These are phyloP conservation scores for Ceriagrion tenellum DNA, from an alignment of 2,888 invertebrate species.

Conservation along the genomic window DNA sequence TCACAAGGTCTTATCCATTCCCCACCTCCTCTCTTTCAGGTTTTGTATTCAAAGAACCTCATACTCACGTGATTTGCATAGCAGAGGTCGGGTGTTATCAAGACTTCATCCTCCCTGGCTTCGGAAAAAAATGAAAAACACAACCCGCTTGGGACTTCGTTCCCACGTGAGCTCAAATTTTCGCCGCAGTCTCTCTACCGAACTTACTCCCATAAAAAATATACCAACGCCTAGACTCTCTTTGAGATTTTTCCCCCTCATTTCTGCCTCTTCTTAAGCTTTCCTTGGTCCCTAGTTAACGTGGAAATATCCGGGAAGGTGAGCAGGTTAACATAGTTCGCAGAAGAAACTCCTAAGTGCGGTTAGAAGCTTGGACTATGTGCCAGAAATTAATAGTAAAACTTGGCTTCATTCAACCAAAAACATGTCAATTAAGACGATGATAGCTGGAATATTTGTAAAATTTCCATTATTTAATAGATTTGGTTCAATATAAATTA, in stretches of 20 bases:
- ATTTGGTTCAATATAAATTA: too few relatives aligned
- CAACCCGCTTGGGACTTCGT: background rate
- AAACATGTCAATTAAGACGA: too few relatives aligned
- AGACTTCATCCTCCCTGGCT: background rate
- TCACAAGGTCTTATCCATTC: background rate
- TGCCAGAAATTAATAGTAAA: too few relatives aligned
- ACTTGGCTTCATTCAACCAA: too few relatives aligned
- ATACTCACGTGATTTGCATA: background rate
- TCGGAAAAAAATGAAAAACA: background rate
- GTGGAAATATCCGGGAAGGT: background rate
- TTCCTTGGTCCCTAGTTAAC: background rate
- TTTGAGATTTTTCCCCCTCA: background rate
- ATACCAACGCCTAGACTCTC: background rate
- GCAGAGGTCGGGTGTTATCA: background rate
- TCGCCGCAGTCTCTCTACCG: background rate
- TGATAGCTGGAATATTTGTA: too few relatives aligned
- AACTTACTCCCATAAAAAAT: background rate
- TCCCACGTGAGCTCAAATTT: background rate
- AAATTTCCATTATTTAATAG: too few relatives aligned
- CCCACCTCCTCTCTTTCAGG: background rate
- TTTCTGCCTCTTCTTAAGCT: background rate
- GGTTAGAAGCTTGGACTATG: too few relatives aligned
- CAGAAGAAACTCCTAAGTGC: background rate
- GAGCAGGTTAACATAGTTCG: background rate
- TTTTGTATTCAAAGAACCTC: background rate